Conservation (phyloP, 2,888 invertebrate species). For the Amitus sp. region DNA sequence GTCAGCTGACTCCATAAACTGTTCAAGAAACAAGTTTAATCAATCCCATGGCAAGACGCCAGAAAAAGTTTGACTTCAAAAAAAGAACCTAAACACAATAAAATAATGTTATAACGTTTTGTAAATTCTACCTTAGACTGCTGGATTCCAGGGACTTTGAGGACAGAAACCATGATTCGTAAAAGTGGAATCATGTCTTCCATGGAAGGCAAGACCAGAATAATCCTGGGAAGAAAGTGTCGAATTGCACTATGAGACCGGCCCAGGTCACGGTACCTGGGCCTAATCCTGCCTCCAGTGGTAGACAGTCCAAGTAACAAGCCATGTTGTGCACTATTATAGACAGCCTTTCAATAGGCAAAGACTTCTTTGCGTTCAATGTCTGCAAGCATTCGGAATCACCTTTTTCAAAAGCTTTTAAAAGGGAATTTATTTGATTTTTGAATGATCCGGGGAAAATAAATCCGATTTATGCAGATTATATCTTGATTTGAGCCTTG, state of each 20-base stretch:
- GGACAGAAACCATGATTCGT: slow-evolving; percentile 79
- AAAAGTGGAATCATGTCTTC: slow-evolving; percentile 79
- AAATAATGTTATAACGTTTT: too few relatives aligned
- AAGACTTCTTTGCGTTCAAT: slow-evolving; percentile 79
- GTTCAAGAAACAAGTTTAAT: too few relatives aligned
- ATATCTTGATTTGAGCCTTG: too few relatives aligned
- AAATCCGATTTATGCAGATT: too few relatives aligned
- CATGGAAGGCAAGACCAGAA: slow-evolving; percentile 75
- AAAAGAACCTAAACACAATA: background rate
- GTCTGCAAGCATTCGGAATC: slow-evolving; percentile 66
- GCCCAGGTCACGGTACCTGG: slow-evolving; percentile 80
- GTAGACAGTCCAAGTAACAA: slow-evolving; percentile 91
- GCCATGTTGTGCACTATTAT: slow-evolving; percentile 91
- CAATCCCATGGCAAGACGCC: too few relatives aligned
- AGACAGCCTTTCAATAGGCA: slow-evolving; percentile 74
- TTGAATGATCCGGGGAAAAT: too few relatives aligned
- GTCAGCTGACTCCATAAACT: too few relatives aligned
- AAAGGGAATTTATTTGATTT: too few relatives aligned
- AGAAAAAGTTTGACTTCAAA: too few relatives aligned
- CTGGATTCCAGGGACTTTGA: slow-evolving; percentile 86
- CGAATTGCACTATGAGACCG: slow-evolving; percentile 85
- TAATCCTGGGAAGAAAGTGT: slow-evolving; percentile 82
- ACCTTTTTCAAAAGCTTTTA: too few relatives aligned
- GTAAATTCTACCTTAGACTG: slow-evolving; percentile 75
- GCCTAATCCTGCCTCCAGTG: slow-evolving; percentile 80